These are phyloP conservation scores for Callopanchax toddi DNA, from an alignment of 2,113 vertebrate species.

Conservation along the genomic window DNA sequence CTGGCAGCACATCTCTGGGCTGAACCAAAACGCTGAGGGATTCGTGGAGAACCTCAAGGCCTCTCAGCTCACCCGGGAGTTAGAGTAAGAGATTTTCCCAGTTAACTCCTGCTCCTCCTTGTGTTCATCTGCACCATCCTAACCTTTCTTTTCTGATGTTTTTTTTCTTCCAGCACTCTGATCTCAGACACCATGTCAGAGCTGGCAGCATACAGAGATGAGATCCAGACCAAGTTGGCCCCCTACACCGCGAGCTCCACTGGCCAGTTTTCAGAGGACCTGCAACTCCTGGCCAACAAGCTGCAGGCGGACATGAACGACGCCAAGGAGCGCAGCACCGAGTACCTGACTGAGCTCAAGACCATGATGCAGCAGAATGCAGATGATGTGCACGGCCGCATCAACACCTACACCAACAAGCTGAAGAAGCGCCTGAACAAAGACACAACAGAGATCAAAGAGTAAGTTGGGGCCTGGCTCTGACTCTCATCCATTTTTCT, in stretches of 20 bases:
- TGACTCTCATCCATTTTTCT: background rate
- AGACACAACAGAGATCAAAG: slow-evolving; percentile 78
- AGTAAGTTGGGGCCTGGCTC: slow-evolving; percentile 55
- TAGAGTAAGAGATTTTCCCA: slow-evolving; percentile 78
- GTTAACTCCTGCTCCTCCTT: too few relatives aligned
- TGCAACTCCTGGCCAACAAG: slow-evolving; percentile 73
- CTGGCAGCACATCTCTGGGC: slow-evolving; percentile 71
- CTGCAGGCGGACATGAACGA: slow-evolving; percentile 83
- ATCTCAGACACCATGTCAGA: slow-evolving; percentile 82
- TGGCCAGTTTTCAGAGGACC: slow-evolving; percentile 68
- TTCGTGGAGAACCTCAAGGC: slow-evolving; percentile 68
- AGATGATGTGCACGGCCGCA: slow-evolving; percentile 68
- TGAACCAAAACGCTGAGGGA: slow-evolving; percentile 71
- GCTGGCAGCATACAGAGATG: slow-evolving; percentile 68
- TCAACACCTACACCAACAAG: slow-evolving; percentile 77
- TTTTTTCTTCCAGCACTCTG: slow-evolving; percentile 73
- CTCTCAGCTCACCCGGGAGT: slow-evolving; percentile 78
- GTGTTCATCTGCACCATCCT: too few relatives aligned
- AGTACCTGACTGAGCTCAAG: slow-evolving; percentile 79
- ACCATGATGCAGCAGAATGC: slow-evolving; percentile 78
- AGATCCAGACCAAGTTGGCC: slow-evolving; percentile 69
- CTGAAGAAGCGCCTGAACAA: slow-evolving; percentile 83
- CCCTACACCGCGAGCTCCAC: slow-evolving; percentile 68
- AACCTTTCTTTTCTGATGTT: background rate
- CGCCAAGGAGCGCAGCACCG: slow-evolving; percentile 72